Conservation (phyloP, 2,888 invertebrate genomes). For the Tetragonisca angustula region DNA sequence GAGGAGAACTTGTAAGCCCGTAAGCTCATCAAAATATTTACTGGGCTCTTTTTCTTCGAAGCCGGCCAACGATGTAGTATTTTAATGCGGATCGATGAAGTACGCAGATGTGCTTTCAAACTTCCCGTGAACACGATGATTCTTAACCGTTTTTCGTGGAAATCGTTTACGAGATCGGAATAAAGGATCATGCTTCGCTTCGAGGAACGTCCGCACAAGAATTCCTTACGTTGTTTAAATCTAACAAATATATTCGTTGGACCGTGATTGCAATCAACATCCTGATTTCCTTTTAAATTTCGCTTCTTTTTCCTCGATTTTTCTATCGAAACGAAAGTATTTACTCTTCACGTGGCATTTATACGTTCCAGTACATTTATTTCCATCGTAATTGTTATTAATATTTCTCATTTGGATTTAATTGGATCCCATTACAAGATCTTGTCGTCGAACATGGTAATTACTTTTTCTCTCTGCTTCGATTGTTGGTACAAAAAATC, state of each 20-base stretch:
- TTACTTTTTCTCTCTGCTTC: no score
- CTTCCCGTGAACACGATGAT: slow-evolving; percentile 42
- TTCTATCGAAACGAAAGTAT: no score
- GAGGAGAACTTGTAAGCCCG: slow-evolving; percentile 56
- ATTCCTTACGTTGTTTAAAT: not conserved
- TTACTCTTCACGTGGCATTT: no score
- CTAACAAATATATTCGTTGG: not conserved
- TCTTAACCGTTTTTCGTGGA: slow-evolving; percentile 21
- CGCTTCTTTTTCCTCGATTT: no score
- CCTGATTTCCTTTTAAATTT: no score
- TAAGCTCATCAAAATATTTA: slow-evolving; percentile 73
- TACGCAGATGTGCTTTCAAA: slow-evolving; percentile 58
- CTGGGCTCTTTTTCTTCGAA: slow-evolving; percentile 51
- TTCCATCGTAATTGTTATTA: no score
- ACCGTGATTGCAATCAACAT: not conserved
- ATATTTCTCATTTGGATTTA: no score
- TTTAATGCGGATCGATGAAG: slow-evolving; percentile 69
- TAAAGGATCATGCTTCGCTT: not conserved
- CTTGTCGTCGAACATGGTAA: no score
- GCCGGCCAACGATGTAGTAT: slow-evolving; percentile 55
- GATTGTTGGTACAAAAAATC: no score
- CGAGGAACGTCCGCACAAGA: not conserved
- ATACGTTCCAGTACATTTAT: no score
- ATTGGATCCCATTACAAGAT: no score
- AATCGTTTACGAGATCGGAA: slow-evolving; percentile 25